These are phyloP conservation scores for Geococcyx californianus DNA, from an alignment of 2,113 vertebrate genomes.

Conservation along the genomic window DNA sequence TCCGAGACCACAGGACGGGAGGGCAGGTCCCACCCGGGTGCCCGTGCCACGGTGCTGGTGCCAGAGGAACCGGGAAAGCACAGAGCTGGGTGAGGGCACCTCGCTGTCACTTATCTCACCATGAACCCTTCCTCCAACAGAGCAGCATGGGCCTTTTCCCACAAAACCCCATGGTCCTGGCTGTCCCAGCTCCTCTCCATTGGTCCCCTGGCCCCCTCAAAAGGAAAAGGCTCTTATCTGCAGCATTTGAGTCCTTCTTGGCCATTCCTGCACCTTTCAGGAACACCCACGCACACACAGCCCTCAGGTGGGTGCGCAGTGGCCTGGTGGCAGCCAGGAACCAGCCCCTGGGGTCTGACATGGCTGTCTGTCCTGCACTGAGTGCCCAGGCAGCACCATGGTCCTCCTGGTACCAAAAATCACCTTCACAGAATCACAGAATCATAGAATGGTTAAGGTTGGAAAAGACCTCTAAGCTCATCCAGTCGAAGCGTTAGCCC, in stretches of 20 bases:
- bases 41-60: background rate
- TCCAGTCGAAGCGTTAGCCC: too few species aligned
- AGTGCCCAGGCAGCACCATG: background rate
- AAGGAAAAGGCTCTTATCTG: background rate
- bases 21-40: background rate
- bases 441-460: too few species aligned
- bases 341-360: background rate
- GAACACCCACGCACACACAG: accelerated
- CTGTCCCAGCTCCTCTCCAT: background rate
- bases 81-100: accelerated
- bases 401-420: accelerated
- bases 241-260: background rate
- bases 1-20: too few species aligned
- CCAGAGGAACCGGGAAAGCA: background rate
- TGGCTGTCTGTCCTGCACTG: accelerated
- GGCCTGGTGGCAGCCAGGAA: background rate
- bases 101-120: background rate
- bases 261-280: background rate
- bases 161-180: accelerated
- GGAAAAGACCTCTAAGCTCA: too few species aligned
- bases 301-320: background rate
- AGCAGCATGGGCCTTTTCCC: background rate
- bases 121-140: accelerated
- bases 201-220: accelerated
- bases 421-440: background rate